Percentiles rank a stretch among this genome's conserved stretches.
Conservation (phyloP, 2,797 vertebrate species). For the Sebastolobus altivelis region DNA sequence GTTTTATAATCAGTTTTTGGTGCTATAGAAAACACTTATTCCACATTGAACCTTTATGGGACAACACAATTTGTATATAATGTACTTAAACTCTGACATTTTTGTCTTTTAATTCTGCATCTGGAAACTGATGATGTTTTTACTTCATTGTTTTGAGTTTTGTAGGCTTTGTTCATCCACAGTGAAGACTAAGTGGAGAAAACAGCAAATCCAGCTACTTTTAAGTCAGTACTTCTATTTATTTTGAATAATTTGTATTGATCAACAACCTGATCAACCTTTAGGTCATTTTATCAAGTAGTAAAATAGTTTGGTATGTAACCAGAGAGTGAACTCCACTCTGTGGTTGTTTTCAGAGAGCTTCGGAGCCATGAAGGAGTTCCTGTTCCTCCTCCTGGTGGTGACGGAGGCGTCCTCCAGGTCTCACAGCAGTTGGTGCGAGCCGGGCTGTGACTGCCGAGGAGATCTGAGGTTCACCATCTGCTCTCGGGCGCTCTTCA, state of each 20-base stretch:
- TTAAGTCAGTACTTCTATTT: background rate
- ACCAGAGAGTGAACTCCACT: background rate
- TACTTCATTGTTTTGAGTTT: background rate
- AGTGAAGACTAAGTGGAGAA: no score
- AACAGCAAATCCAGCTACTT: background rate
- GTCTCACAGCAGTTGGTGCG: conserved; percentile 53
- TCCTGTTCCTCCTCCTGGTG: conserved; percentile 64
- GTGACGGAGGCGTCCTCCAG: conserved; percentile 20
- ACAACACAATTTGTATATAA: no score
- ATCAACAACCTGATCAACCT: background rate
- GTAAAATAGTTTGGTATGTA: background rate
- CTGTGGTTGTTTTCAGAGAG: conserved; percentile 18
- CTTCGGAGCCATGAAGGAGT: conserved; percentile 51
- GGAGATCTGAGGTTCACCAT: conserved; percentile 80
- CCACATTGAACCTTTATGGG: background rate
- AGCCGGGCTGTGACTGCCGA: conserved; percentile 76
- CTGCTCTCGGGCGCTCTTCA: conserved; percentile 77
- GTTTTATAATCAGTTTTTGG: background rate
- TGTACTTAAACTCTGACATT: background rate
- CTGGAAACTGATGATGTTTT: background rate
- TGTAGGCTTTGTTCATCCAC: background rate
- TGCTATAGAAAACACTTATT: background rate
- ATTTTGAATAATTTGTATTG: background rate
- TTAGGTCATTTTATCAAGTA: background rate
- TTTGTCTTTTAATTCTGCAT: background rate